phyloP scores from a whole-genome alignment of 1,140 invertebrate species.

The Drosophila melanogaster region Release_6_plus_ISO1_MT NT_033779.5:11248501-11249000 shows the following conservation, averaged over 20 bases:
- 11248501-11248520: slow-evolving; percentile 79
- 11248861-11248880: slow-evolving; percentile 24
- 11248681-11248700: slow-evolving; percentile 82
- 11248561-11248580: slow-evolving; percentile 9
- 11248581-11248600: background rate
- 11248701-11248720: slow-evolving; percentile 82
- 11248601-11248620: background rate
- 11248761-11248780: slow-evolving; percentile 34
- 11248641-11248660: slow-evolving; percentile 35
- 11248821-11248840: slow-evolving; percentile 67
- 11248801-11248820: slow-evolving; percentile 76
- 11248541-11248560: slow-evolving; percentile 65
- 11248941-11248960: too few species aligned
- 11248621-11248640: background rate
- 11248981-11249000: too few species aligned
- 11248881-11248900: background rate
- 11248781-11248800: slow-evolving; percentile 42
- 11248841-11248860: slow-evolving; percentile 52
- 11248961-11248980: too few species aligned
- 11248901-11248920: background rate
- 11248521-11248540: slow-evolving; percentile 54
- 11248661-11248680: slow-evolving; percentile 81
- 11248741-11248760: slow-evolving; percentile 28
- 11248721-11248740: slow-evolving; percentile 60
- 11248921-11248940: too few species aligned